A percentile compares a stretch with the other conserved stretches of the same genome.
These are phyloP conservation scores for Craterocephalus amniculus DNA, from an alignment of 2,797 vertebrate species.

Conservation along the genomic window DNA sequence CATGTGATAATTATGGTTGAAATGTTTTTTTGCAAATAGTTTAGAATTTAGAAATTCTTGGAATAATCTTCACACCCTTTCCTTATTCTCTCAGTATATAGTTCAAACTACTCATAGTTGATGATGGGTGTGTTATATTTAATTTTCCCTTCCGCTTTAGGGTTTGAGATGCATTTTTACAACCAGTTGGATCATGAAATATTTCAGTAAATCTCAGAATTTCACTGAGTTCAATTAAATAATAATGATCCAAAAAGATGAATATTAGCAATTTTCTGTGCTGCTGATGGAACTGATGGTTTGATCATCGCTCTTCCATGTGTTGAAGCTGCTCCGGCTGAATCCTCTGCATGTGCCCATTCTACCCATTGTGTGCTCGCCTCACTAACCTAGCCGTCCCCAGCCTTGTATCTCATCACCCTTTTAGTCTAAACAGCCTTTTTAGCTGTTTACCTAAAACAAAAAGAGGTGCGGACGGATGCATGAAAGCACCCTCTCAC, in stretches of 20 bases:
- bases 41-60: not conserved
- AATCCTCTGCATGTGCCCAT: conserved; percentile 5
- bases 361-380: conserved; percentile 33
- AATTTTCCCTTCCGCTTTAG: not conserved
- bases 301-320: not conserved
- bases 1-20: not conserved
- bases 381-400: conserved; percentile 37
- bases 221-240: not conserved
- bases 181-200: not conserved
- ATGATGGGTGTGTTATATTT: not conserved
- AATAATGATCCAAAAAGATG: not conserved
- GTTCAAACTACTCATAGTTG: not conserved
- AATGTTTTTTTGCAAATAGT: not conserved
- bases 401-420: conserved; percentile 59
- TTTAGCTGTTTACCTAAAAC: conserved; percentile 79
- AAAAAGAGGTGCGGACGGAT: conserved; percentile 70
- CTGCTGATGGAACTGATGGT: not conserved
- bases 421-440: conserved; percentile 67
- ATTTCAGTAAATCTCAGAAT: not conserved
- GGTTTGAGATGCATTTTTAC: not conserved
- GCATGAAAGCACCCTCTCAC: conserved; percentile 37
- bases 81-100: too few relatives aligned
- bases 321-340: conserved; percentile 9
- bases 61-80: not conserved
- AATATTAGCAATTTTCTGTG: not conserved